These are phyloP conservation scores for Hydropsyche tenuis DNA, from an alignment of 1,140 invertebrate genomes.

Conservation along the genomic window DNA sequence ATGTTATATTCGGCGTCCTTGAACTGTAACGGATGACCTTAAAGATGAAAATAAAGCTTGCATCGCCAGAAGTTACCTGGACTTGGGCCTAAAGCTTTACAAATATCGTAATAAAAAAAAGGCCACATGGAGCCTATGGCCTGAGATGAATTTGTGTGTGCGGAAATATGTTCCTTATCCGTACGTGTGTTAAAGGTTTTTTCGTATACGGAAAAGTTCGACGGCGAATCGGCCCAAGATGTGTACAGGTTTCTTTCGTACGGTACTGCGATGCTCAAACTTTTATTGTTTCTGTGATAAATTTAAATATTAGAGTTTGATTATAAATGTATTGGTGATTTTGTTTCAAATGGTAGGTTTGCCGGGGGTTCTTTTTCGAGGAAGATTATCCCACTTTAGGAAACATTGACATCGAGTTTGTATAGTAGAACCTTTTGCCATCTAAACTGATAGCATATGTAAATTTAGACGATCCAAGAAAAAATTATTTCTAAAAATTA, in stretches of 20 bases:
- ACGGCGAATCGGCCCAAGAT: not conserved
- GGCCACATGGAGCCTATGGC: not conserved
- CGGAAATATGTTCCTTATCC: not conserved
- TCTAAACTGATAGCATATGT: too few species aligned
- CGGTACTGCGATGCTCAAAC: not conserved
- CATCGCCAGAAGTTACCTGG: constrained; percentile 20
- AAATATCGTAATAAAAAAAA: constrained; percentile 4
- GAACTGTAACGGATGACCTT: constrained; percentile 35
- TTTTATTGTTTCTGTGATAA: not conserved
- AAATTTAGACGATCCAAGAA: too few species aligned
- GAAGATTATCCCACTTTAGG: too few species aligned
- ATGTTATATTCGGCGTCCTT: constrained; percentile 10
- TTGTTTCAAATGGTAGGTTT: too few species aligned
- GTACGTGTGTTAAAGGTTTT: not conserved
- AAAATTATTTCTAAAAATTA: too few species aligned
- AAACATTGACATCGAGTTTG: too few species aligned
- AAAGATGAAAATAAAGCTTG: constrained; percentile 25
- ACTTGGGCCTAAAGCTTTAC: not conserved
- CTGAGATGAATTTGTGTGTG: not conserved
- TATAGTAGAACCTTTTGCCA: too few species aligned
- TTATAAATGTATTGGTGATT: too few species aligned
- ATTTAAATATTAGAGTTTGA: too few species aligned
- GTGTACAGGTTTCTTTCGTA: constrained; percentile 7
- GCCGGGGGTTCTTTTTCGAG: too few species aligned
- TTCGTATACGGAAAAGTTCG: not conserved